Conservation (phyloP, 2,797 vertebrate genomes). For the Galagoides demidoff region DNA sequence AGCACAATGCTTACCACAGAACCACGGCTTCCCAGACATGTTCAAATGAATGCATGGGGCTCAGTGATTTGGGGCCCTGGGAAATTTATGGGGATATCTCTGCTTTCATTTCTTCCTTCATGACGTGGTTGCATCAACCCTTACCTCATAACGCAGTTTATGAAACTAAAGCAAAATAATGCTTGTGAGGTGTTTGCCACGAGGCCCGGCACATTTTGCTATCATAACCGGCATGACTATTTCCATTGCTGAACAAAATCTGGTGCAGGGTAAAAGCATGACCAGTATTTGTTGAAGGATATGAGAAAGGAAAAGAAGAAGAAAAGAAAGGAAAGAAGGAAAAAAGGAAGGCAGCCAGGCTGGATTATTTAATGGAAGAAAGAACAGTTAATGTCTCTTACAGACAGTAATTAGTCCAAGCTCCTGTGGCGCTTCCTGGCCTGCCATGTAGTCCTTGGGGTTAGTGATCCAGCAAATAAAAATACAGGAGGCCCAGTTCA, state of each 20-base stretch:
- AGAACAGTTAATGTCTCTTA: background rate
- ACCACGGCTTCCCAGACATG: background rate
- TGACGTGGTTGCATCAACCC: background rate
- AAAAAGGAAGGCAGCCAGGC: background rate
- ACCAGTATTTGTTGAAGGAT: background rate
- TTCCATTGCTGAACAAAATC: background rate
- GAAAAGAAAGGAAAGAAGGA: background rate
- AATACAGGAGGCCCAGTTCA: background rate
- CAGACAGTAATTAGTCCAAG: background rate
- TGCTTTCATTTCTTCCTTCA: background rate
- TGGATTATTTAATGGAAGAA: background rate
- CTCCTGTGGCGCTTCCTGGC: background rate
- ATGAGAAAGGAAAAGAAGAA: background rate
- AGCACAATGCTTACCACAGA: background rate
- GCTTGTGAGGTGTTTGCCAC: background rate
- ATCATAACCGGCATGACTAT: background rate
- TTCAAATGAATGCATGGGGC: background rate
- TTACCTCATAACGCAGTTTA: background rate
- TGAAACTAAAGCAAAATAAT: background rate
- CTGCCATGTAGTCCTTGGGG: background rate
- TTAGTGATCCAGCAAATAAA: constrained; percentile 34
- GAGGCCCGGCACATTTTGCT: background rate
- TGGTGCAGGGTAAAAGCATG: background rate
- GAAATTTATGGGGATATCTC: background rate
- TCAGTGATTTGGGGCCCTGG: background rate